Conservation (phyloP, 2,888 invertebrate species). For the Suillia variegata region DNA sequence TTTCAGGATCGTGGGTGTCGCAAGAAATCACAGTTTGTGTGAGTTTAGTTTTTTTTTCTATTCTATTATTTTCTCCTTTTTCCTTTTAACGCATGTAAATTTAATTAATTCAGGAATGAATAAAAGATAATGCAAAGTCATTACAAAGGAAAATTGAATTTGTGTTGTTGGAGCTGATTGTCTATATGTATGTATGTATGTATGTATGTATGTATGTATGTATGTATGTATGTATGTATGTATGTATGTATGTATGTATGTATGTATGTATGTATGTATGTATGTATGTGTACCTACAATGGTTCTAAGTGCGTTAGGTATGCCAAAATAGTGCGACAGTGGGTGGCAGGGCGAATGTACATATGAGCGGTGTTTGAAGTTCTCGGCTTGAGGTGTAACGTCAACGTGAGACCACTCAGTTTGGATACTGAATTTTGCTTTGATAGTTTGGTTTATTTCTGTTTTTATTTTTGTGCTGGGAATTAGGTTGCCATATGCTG, state of each 20-base stretch:
- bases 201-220: no score
- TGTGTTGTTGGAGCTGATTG: not conserved
- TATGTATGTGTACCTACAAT: no score
- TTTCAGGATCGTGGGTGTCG: not conserved
- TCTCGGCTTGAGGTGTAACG: no score
- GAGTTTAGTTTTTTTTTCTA: not conserved
- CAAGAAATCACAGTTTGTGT: not conserved
- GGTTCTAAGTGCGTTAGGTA: not conserved
- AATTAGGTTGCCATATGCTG: not conserved
- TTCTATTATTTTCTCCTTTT: not conserved
- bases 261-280: no score
- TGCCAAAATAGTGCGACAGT: not conserved
- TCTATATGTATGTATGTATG: no score
- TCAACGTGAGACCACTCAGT: no score
- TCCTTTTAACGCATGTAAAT: constrained; percentile 41
- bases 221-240: no score
- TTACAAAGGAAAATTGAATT: not conserved
- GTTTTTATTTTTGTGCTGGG: no score
- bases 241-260: no score
- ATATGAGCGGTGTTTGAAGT: no score
- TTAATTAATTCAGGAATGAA: constrained; percentile 36
- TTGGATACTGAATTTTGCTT: not conserved
- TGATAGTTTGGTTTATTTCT: not conserved
- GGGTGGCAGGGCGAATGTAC: not conserved
- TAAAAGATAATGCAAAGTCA: constrained; percentile 8